Conservation (phyloP, 2,113 vertebrate species). For the Cynoglossus semilaevis region DNA sequence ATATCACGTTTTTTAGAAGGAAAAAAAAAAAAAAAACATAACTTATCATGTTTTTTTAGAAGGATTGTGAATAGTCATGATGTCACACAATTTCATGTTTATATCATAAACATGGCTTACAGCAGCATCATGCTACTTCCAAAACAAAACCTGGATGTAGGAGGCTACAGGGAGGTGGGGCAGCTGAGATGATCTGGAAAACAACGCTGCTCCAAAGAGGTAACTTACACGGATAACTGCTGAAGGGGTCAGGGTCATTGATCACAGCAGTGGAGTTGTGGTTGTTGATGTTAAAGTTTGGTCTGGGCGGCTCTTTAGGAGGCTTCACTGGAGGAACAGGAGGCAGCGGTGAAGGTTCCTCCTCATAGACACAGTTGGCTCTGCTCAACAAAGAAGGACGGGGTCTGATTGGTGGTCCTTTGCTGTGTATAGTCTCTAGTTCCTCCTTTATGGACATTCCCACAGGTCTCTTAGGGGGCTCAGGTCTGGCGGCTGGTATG, state of each 20-base stretch:
- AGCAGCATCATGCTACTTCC: too few species aligned
- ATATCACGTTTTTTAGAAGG: too few species aligned
- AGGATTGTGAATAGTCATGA: too few species aligned
- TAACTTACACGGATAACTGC: conserved; percentile 55
- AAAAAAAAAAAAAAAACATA: conserved; percentile 34
- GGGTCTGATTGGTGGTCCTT: conserved; percentile 41
- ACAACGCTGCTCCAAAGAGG: neutral
- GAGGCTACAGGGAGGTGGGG: too few species aligned
- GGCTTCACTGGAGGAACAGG: conserved; percentile 33
- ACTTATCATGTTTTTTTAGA: too few species aligned
- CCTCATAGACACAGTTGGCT: conserved; percentile 67
- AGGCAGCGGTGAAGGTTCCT: conserved; percentile 27
- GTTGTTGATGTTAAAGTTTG: conserved; percentile 71
- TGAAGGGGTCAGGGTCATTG: conserved; percentile 18
- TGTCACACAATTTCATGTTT: too few species aligned
- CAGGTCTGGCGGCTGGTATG: conserved; percentile 75
- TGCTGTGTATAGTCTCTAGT: conserved; percentile 45
- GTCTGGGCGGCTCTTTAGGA: conserved; percentile 54
- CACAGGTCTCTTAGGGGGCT: conserved; percentile 73
- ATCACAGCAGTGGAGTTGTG: conserved; percentile 59
- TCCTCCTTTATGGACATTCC: conserved; percentile 38
- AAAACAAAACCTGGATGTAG: too few species aligned
- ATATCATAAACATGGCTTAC: too few species aligned
- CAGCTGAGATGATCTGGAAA: too few species aligned
- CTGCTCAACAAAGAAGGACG: conserved; percentile 67